These are phyloP conservation scores for Druon quercuslanigerum DNA, from an alignment of 1,140 invertebrate genomes.

Conservation along the genomic window DNA sequence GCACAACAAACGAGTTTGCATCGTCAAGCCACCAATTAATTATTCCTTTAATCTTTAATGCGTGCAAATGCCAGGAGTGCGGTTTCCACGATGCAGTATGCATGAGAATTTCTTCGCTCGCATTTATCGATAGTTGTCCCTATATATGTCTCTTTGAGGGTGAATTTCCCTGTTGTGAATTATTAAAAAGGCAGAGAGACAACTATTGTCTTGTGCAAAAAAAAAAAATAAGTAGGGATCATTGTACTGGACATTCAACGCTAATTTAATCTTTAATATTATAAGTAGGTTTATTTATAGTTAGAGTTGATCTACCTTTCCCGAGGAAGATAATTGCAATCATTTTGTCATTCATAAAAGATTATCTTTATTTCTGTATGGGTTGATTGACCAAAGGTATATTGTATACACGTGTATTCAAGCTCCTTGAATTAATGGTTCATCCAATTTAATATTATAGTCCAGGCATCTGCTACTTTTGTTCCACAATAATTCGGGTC, in stretches of 20 bases:
- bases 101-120: background rate
- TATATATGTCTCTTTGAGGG: background rate
- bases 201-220: background rate
- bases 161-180: background rate
- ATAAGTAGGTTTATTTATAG: background rate
- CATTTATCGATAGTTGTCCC: background rate
- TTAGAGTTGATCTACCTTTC: background rate
- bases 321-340: background rate
- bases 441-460: too few relatives aligned
- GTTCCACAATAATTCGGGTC: too few relatives aligned
- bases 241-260: background rate
- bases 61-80: background rate
- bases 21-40: background rate
- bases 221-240: background rate
- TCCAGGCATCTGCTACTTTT: too few relatives aligned
- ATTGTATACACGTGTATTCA: too few relatives aligned
- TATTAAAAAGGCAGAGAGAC: background rate
- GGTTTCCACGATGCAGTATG: background rate
- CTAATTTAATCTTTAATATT: background rate
- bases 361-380: background rate
- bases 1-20: background rate
- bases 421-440: too few relatives aligned
- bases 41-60: slow-evolving; percentile 3
- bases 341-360: background rate
- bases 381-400: too few relatives aligned